These are phyloP conservation scores for Nemopilema nomurai DNA, from an alignment of 30 jellyfish, hydroid and myxozoan species.

Conservation along the genomic window DNA sequence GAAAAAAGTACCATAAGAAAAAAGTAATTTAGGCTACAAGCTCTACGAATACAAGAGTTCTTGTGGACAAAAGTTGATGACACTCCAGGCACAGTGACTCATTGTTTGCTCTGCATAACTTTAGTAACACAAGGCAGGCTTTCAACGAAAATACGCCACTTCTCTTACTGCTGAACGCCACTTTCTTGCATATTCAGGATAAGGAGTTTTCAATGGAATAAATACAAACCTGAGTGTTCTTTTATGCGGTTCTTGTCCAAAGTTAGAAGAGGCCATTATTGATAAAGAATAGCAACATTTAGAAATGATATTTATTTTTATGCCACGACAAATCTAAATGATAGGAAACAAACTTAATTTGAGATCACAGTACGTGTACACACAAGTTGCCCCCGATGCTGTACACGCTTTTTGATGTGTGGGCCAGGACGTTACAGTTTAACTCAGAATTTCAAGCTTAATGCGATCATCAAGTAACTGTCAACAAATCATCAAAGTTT, in stretches of 20 bases:
- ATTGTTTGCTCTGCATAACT: not conserved
- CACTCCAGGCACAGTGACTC: not conserved
- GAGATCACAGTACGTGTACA: not conserved
- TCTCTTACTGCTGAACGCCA: not conserved
- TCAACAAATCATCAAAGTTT: not conserved
- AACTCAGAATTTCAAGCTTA: not conserved
- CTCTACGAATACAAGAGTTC: too few relatives aligned
- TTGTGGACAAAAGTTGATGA: not conserved
- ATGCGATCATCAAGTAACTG: not conserved
- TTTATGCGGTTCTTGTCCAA: not conserved
- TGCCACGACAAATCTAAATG: not conserved
- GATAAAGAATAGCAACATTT: not conserved
- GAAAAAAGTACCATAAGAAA: too few relatives aligned
- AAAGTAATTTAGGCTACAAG: too few relatives aligned
- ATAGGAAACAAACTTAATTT: not conserved
- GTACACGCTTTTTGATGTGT: not conserved
- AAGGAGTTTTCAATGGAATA: not conserved
- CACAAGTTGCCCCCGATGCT: not conserved
- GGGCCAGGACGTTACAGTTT: not conserved
- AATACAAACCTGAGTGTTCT: not conserved
- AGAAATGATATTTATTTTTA: too few relatives aligned
- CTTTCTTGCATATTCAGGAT: not conserved
- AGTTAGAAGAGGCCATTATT: not conserved
- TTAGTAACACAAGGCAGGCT: not conserved
- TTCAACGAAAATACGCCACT: not conserved